These are phyloP conservation scores for Ectropis crepuscularia DNA, from an alignment of 2,888 invertebrate species.

Conservation along the genomic window DNA sequence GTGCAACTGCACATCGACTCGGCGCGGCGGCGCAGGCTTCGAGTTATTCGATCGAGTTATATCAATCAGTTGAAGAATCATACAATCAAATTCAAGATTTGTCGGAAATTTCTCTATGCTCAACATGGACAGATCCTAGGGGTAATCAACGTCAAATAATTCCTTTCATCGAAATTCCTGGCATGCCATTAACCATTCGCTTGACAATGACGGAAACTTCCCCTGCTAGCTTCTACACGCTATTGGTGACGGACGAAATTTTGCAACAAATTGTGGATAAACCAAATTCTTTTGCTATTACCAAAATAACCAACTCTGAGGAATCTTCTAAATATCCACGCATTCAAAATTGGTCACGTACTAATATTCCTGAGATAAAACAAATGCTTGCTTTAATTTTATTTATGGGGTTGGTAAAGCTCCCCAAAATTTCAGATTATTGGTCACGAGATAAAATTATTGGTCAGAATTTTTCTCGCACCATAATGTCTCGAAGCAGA, in stretches of 20 bases:
- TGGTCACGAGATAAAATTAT: conserved; percentile 46
- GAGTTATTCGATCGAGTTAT: no score
- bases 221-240: background rate
- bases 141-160: no score
- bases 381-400: conserved; percentile 50
- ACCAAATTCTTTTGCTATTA: background rate
- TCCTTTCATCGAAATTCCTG: no score
- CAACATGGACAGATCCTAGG: conserved; percentile 40
- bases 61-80: no score
- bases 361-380: conserved; percentile 23
- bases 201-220: conserved; percentile 30
- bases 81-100: conserved; percentile 2
- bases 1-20: no score
- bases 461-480: conserved; percentile 43
- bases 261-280: no score
- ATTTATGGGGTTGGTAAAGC: conserved; percentile 51
- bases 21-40: no score
- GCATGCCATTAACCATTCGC: conserved; percentile 37
- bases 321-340: background rate
- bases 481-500: conserved; percentile 48
- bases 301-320: background rate
- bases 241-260: background rate
- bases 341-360: background rate
- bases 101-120: conserved; percentile 27
- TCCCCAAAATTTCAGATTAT: conserved; percentile 50